phyloP scores from a whole-genome alignment of 2,888 invertebrate species.

The Spilarctia lutea region DNA sequence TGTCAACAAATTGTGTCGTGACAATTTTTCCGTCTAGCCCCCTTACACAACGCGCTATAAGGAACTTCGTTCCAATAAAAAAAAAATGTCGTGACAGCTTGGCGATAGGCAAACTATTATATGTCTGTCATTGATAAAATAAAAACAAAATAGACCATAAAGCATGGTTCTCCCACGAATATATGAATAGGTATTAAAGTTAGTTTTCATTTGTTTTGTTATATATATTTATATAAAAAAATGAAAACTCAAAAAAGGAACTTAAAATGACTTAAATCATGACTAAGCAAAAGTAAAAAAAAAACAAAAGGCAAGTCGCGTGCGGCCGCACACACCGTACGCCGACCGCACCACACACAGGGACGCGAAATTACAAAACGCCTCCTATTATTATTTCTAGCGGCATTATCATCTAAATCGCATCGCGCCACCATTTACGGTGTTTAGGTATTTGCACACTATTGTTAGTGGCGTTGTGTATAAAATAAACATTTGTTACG shows the following conservation, averaged over 20 bases:
- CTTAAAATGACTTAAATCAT: constrained; percentile 6
- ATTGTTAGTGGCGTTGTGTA: constrained; percentile 87
- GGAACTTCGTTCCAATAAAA: too few relatives aligned
- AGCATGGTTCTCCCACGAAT: background rate
- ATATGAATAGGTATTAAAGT: too few relatives aligned
- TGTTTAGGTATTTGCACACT: constrained; percentile 86
- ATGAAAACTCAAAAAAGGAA: constrained; percentile 6
- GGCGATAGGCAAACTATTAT: too few relatives aligned
- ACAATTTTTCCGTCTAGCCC: too few relatives aligned
- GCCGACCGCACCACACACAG: constrained; percentile 46
- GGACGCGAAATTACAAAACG: constrained; percentile 66
- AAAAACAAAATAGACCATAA: too few relatives aligned
- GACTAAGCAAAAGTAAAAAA: constrained; percentile 6
- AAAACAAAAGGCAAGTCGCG: constrained; percentile 19
- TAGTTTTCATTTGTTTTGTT: background rate
- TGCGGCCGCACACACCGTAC: constrained; percentile 20
- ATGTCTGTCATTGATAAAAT: too few relatives aligned
- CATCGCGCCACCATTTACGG: constrained; percentile 81
- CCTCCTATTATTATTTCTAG: constrained; percentile 81
- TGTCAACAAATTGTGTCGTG: too few relatives aligned
- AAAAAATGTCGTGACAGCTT: too few relatives aligned
- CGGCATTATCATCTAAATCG: constrained; percentile 86
- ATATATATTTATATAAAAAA: background rate
- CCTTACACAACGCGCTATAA: too few relatives aligned
- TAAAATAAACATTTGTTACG: constrained; percentile 87